phyloP scores from a whole-genome alignment of 2,797 vertebrate genomes.

The Melanitta fusca region DNA sequence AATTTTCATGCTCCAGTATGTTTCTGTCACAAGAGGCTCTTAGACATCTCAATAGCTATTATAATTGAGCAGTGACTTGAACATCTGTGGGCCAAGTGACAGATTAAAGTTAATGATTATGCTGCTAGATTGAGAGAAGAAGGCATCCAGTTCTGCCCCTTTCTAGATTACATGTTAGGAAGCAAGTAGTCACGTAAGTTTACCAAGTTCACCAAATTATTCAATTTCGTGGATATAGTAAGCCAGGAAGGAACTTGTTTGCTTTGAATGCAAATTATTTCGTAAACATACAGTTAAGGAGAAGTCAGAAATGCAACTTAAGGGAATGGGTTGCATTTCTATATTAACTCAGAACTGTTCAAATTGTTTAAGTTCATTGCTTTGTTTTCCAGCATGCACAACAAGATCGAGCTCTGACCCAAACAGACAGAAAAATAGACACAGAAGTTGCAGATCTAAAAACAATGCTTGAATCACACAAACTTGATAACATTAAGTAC shows the following conservation, averaged over 20 bases:
- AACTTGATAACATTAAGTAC: slow-evolving; percentile 97
- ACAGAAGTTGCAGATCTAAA: slow-evolving; percentile 95
- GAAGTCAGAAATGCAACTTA: background rate
- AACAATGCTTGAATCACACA: slow-evolving; percentile 95
- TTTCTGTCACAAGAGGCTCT: background rate
- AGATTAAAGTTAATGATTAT: slow-evolving; percentile 11
- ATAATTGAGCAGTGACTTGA: background rate
- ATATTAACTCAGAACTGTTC: background rate
- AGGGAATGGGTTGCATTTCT: background rate
- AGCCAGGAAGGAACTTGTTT: background rate
- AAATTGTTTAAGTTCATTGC: background rate
- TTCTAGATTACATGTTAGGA: background rate
- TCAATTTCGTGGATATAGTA: background rate
- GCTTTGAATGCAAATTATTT: background rate
- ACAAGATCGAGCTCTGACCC: slow-evolving; percentile 89
- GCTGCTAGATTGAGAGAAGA: background rate
- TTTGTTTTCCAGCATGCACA: slow-evolving; percentile 85
- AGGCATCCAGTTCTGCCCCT: background rate
- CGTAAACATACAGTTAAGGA: background rate
- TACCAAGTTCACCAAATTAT: background rate
- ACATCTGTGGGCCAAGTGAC: background rate
- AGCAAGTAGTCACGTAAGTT: background rate
- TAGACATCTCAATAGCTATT: background rate
- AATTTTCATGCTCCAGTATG: background rate
- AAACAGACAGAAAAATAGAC: slow-evolving; percentile 94